A percentile compares a stretch with the other conserved stretches of the same genome.
phyloP scores from a whole-genome alignment of 2,888 invertebrate species.

The Agelastica alni region DNA sequence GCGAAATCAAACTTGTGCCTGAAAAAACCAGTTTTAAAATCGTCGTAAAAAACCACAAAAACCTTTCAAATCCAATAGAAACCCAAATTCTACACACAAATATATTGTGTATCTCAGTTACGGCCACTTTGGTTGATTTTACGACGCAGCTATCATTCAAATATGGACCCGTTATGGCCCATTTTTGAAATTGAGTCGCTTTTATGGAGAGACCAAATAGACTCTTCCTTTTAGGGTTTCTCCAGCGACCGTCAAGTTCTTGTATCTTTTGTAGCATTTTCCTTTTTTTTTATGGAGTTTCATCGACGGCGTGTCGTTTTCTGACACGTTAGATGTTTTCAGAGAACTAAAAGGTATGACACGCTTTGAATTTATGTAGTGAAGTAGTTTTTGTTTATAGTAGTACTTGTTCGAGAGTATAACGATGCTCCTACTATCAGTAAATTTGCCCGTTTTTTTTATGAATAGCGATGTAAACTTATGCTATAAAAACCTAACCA shows the following conservation, averaged over 20 bases:
- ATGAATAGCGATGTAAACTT: too few relatives aligned
- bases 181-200: conserved; percentile 46
- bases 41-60: too few relatives aligned
- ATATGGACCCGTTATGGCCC: conserved; percentile 41
- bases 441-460: too few relatives aligned
- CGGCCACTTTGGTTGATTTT: conserved; percentile 32
- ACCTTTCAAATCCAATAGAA: too few relatives aligned
- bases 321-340: neutral
- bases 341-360: neutral
- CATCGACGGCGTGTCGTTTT: neutral
- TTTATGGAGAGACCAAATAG: conserved; percentile 23
- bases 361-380: too few relatives aligned
- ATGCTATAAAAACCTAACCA: too few relatives aligned
- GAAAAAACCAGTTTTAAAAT: too few relatives aligned
- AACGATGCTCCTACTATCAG: too few relatives aligned
- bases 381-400: too few relatives aligned
- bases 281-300: conserved; percentile 10
- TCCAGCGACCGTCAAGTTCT: conserved; percentile 3
- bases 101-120: conserved; percentile 29
- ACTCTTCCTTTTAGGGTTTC: conserved; percentile 12
- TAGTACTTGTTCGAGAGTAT: too few relatives aligned
- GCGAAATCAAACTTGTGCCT: too few relatives aligned
- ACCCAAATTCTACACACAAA: neutral
- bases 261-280: conserved; percentile 14
- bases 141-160: conserved; percentile 38